Conservation (phyloP, 2,888 invertebrate species). For the Dastarcus helophoroides region DNA sequence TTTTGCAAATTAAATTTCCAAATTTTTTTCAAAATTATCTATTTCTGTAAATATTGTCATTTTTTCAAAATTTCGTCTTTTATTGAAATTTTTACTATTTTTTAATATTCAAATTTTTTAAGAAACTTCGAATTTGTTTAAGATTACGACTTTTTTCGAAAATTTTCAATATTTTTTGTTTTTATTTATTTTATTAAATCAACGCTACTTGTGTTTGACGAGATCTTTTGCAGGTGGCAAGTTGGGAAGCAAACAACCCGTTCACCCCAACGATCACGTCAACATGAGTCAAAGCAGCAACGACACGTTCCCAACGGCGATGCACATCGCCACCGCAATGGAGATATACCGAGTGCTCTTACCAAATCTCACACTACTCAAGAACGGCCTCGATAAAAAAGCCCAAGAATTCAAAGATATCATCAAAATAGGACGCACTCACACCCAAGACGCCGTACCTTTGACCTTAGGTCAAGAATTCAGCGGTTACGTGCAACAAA, state of each 20-base stretch:
- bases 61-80: no score
- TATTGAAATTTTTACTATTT: no score
- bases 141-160: no score
- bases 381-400: slow-evolving; percentile 65
- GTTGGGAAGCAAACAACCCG: slow-evolving; percentile 86
- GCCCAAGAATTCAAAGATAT: slow-evolving; percentile 75
- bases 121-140: no score
- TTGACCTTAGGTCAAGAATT: slow-evolving; percentile 96
- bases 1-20: no score
- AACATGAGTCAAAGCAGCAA: slow-evolving; percentile 98
- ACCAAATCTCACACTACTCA: slow-evolving; percentile 66
- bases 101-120: no score
- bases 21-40: no score
- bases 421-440: slow-evolving; percentile 91
- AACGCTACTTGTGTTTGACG: no score
- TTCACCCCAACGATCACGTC: slow-evolving; percentile 99
- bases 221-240: no score
- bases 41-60: no score
- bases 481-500: slow-evolving; percentile 81
- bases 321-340: slow-evolving; percentile 93
- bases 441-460: slow-evolving; percentile 88
- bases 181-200: no score
- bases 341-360: slow-evolving; percentile 73
- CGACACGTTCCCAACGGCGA: slow-evolving; percentile 97
- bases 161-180: no score